Percentiles rank a stretch among this genome's conserved stretches.
Conservation (phyloP, 2,113 vertebrate species). For the Vulpes lagopus region DNA sequence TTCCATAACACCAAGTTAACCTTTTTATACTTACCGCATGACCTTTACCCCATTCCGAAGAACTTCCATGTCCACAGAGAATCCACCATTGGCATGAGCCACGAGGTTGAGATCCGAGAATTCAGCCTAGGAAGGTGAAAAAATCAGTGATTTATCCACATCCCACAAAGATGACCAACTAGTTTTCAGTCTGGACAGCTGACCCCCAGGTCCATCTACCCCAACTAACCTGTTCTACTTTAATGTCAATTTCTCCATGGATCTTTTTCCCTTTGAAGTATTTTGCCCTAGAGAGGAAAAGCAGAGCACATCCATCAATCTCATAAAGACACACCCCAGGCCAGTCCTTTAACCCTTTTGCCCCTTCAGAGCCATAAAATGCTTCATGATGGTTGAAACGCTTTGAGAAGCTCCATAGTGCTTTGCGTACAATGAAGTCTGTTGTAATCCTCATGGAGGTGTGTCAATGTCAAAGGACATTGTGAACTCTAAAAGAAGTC, state of each 20-base stretch:
- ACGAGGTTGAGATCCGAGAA: conserved; percentile 94
- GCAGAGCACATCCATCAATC: conserved; percentile 42
- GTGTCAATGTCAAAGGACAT: not conserved
- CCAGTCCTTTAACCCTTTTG: not conserved
- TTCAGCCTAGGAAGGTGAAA: conserved; percentile 88
- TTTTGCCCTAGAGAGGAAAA: conserved; percentile 89
- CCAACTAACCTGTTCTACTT: conserved; percentile 92
- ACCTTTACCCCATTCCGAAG: conserved; percentile 92
- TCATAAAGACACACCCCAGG: conserved; percentile 44
- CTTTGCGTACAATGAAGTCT: conserved; percentile 32
- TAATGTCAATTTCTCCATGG: conserved; percentile 94
- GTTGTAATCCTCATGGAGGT: not conserved
- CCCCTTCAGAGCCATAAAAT: conserved; percentile 41
- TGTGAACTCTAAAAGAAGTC: not conserved
- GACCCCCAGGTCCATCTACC: not conserved
- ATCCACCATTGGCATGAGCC: conserved; percentile 91
- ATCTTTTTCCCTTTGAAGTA: conserved; percentile 94
- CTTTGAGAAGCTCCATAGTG: conserved; percentile 12
- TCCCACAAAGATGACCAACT: not conserved
- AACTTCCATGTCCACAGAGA: conserved; percentile 92
- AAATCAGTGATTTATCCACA: not conserved
- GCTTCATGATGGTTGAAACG: conserved; percentile 35
- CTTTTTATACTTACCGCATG: conserved; percentile 88
- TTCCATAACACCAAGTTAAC: not conserved
- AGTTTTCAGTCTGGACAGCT: not conserved